Percentiles rank a stretch among this genome's conserved stretches.
Conservation (phyloP, 2,797 vertebrate genomes). For the Lophius americanus region DNA sequence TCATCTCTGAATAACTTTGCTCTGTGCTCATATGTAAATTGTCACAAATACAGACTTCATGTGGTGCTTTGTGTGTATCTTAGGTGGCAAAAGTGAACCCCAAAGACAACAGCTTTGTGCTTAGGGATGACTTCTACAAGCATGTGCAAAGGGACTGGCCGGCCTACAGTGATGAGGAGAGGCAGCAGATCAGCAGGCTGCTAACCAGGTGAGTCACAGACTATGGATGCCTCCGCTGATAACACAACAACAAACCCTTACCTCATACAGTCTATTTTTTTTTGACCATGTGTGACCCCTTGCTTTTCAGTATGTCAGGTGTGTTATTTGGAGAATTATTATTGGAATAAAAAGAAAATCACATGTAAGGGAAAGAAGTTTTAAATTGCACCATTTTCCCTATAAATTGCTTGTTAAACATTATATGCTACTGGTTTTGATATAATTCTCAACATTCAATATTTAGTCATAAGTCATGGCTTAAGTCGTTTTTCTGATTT, state of each 20-base stretch:
- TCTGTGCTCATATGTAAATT: neutral
- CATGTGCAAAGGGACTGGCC: conserved; percentile 80
- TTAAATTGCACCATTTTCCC: too few relatives aligned
- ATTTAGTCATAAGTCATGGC: too few relatives aligned
- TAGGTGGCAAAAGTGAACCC: conserved; percentile 81
- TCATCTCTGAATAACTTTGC: too few relatives aligned
- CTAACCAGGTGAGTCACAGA: conserved; percentile 74
- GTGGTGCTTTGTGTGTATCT: conserved; percentile 23
- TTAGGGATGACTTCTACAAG: conserved; percentile 78
- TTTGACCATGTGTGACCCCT: neutral
- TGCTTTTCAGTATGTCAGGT: neutral
- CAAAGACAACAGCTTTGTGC: conserved; percentile 79
- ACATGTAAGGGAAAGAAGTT: too few relatives aligned
- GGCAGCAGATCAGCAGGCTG: conserved; percentile 72
- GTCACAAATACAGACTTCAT: neutral
- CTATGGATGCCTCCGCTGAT: neutral
- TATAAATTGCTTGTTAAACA: too few relatives aligned
- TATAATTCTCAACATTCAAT: too few relatives aligned
- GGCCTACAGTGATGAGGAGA: conserved; percentile 79
- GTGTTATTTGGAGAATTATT: too few relatives aligned
- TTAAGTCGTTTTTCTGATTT: too few relatives aligned
- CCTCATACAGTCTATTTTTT: neutral
- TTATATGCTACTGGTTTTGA: too few relatives aligned
- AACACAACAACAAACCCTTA: neutral
- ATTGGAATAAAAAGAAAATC: too few relatives aligned